Base-by-base conservation (phyloP, 2,888 invertebrate genomes). In the Sisyra nigra region DNA sequence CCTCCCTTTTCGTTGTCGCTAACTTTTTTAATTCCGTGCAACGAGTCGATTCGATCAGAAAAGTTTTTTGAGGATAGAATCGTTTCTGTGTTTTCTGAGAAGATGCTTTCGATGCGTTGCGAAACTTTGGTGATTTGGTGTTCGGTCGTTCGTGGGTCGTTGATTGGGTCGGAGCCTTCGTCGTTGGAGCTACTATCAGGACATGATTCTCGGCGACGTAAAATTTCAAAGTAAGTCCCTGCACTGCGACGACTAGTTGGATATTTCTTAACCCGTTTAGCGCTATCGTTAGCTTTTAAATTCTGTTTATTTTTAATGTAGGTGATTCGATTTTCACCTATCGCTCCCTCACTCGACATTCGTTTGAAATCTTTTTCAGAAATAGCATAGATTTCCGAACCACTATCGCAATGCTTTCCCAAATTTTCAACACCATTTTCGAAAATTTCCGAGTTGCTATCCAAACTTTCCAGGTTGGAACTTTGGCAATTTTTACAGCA, bases 101-200 rank as follows among this genome's bases (percentile, higher is more conserved):
- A 67, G 50, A 62, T 60, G 56, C 66, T 67, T 53, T 74, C 72
- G 48, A 73, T 73, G 57, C 70, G 68, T 44, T 69, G 56, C 3
- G 73, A 72, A 9, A 71, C 69, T 50, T 61, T 63, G 53, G 67
- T 65, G 46, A 72, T 72, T 50, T 72, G 70, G 50, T 69, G 69
- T 15, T 13, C 15, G 33, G 17, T 15, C 17, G 41, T 19, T 2
- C 11, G 8, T 11, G 15, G 13, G 6, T 30, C 17, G 13, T 40
- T 40, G 13, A 9, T 30, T 8, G 29, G 13, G 42, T 68, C 61
- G 50, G 72, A 72, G 47, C 71, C 71, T 45, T 69, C 67, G 49
- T 69, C 63, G 56, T 71, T 67, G 51, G 71, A 69, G 51, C 56
- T 55, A 45, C 55, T 53, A 35, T 65, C 47, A 48, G 60, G 55